These are phyloP conservation scores for Zaprionus ornatus DNA, from an alignment of 1,140 invertebrate species.

Conservation along the genomic window DNA sequence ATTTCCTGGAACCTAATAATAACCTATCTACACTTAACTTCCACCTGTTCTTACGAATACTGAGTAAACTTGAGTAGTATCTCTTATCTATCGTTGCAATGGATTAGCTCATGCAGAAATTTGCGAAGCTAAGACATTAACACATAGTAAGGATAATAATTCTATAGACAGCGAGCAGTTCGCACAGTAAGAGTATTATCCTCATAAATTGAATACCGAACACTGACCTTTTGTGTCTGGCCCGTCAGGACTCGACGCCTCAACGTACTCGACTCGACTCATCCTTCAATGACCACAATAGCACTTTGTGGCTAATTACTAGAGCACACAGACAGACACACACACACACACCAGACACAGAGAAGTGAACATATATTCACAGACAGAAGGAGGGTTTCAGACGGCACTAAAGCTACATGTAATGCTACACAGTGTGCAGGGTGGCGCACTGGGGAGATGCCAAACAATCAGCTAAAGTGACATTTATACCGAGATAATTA, in stretches of 20 bases:
- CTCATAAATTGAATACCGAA: slow-evolving; percentile 22
- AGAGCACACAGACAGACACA: slow-evolving; percentile 34
- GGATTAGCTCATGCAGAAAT: background rate
- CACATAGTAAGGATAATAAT: slow-evolving; percentile 1
- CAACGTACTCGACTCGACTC: slow-evolving; percentile 1
- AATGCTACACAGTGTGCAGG: background rate
- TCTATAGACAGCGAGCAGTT: slow-evolving; percentile 6
- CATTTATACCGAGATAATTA: slow-evolving; percentile 70
- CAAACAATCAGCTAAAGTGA: slow-evolving; percentile 70
- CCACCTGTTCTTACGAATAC: background rate
- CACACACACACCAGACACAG: background rate
- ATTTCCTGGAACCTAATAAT: background rate
- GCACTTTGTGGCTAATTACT: slow-evolving; percentile 68
- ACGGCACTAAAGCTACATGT: background rate
- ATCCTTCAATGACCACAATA: slow-evolving; percentile 18
- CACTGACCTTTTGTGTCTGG: slow-evolving; percentile 37
- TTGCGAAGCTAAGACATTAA: background rate
- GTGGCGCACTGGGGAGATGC: slow-evolving; percentile 25
- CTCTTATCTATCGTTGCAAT: background rate
- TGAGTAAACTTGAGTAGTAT: background rate
- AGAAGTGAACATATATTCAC: background rate
- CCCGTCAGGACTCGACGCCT: slow-evolving; percentile 28
- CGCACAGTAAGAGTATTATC: slow-evolving; percentile 17
- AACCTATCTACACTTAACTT: background rate
- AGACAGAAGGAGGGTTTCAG: background rate